Percentiles rank a stretch among this genome's conserved stretches.
Conservation (phyloP, 2,797 vertebrate species). For the Mycteria americana region DNA sequence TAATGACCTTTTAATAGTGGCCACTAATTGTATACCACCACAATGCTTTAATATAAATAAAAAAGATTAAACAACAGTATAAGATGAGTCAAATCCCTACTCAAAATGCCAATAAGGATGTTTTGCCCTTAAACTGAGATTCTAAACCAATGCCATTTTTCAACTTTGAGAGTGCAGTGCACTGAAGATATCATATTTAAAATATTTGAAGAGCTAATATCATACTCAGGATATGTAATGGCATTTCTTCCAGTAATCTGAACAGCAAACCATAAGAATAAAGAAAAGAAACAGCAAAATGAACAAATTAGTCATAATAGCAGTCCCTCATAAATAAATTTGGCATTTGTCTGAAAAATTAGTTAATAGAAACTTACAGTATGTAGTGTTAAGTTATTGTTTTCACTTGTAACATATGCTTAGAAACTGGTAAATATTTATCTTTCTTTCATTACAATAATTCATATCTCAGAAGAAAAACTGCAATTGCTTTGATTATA, state of each 20-base stretch:
- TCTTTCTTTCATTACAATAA: conserved; percentile 47
- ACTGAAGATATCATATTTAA: conserved; percentile 24
- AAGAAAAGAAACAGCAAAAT: conserved; percentile 16
- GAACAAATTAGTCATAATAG: conserved; percentile 13
- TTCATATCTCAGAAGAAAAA: conserved; percentile 45
- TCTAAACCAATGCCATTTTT: conserved; percentile 34
- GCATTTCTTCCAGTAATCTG: not conserved
- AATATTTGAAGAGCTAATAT: conserved; percentile 28
- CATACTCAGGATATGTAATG: not conserved
- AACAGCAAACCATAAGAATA: not conserved
- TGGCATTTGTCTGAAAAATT: conserved; percentile 58
- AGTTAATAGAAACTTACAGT: conserved; percentile 36
- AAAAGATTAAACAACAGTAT: conserved; percentile 49
- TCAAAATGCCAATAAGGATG: conserved; percentile 12
- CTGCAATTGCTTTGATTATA: conserved; percentile 49
- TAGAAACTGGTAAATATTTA: conserved; percentile 67
- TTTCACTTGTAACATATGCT: conserved; percentile 60
- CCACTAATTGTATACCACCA: conserved; percentile 50
- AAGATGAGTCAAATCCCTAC: conserved; percentile 48
- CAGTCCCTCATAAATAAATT: conserved; percentile 56
- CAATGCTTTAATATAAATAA: conserved; percentile 56
- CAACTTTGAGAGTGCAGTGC: not conserved
- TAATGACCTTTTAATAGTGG: conserved; percentile 67
- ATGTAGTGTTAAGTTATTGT: conserved; percentile 4
- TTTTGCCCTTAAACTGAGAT: conserved; percentile 42